Evolutionary conservation across 2,888 invertebrate species (phyloP).

Genomic region (Coleophora deauratella): DNA sequence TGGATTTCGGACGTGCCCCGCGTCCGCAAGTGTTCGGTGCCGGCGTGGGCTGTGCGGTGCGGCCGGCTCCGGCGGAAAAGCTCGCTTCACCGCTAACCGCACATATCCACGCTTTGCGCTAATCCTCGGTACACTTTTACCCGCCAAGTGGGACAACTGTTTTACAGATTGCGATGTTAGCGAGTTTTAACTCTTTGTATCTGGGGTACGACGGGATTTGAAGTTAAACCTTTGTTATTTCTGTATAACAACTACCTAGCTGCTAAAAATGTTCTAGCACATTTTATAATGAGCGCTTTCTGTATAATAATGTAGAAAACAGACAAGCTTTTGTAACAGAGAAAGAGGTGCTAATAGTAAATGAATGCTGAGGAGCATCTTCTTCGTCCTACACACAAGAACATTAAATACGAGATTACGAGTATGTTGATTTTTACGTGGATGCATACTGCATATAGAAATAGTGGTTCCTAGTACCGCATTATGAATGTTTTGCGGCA

Average conservation of each 20-base stretch:
- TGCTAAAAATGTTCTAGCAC: no score
- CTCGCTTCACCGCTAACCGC: constrained; percentile 16
- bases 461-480: neutral
- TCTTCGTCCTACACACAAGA: no score
- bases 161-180: constrained; percentile 1
- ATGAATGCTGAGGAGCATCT: no score
- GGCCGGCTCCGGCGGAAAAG: no score
- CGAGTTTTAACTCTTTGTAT: neutral
- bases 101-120: constrained; percentile 27
- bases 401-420: no score
- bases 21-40: constrained; percentile 38
- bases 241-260: neutral
- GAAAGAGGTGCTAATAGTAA: no score
- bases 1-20: constrained; percentile 61
- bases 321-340: no score
- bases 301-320: no score
- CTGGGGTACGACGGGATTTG: neutral
- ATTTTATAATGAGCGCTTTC: no score
- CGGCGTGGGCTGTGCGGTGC: neutral
- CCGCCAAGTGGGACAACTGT: constrained; percentile 16
- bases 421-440: no score
- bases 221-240: neutral
- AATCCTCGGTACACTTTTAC: constrained; percentile 28
- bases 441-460: no score
- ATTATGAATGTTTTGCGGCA: constrained; percentile 7